Evolutionary conservation across 2,888 invertebrate genomes (phyloP), one percentile per base, ranked within the genome.

Genomic region (Pardosa pseudoannulata): DNA sequence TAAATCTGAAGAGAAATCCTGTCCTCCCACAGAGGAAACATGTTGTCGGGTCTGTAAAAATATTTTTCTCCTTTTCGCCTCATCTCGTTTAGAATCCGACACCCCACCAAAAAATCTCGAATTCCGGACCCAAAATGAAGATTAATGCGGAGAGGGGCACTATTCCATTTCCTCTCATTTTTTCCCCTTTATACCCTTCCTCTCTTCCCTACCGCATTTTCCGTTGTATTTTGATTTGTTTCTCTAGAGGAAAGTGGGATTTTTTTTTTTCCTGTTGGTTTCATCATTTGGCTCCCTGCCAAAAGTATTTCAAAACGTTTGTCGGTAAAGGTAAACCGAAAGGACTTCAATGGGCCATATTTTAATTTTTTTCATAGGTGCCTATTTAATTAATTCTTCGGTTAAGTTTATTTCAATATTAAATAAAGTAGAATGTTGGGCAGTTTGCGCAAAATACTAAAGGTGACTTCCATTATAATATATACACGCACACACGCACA

Each of bases 61-160:
- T 56, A 56, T 56, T 56, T 56, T 56, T 23, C 56, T 5, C 23
- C 56, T 27, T 64, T 50, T n/a, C n/a, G n/a, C 29, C 31, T 27
- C 65, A 79, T 79, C 72, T 79, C 79, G 68, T 73, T 74, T 81
- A 73, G 74, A n/a, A 67, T 74, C 36, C 31, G 28, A 31, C 56
- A 56, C 23, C n/a, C n/a, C n/a, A n/a, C n/a, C n/a, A n/a, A n/a
- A 46, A 29, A 67, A 46, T 31, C 32, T 32, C 71, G 67, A 75
- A 41, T 71, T 46, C 29, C 46, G 75, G 82, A 75, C 68, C 73
- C 75, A 82, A 82, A 64, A 78, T 82, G 72, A 72, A 71, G 70
- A 71, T 83, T 88, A 68, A 76, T 78, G 68, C 72, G 64, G 65
- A 67, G 29, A 65, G 36, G 56, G 64, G 71, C 75, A 62, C 70